These are phyloP conservation scores for Aix galericulata DNA, from an alignment of 2,113 vertebrate species.

Conservation along the genomic window DNA sequence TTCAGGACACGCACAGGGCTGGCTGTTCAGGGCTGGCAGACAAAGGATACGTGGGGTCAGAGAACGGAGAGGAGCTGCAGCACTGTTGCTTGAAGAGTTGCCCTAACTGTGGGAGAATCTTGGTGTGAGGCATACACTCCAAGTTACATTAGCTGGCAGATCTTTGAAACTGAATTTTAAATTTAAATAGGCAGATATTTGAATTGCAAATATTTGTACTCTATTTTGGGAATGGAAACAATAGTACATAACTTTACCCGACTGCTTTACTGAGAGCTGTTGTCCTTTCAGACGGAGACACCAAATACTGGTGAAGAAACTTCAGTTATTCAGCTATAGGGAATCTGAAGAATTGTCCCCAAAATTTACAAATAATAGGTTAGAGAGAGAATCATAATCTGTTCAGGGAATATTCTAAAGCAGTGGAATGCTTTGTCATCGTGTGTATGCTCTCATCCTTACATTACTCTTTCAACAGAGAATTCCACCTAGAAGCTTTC, in stretches of 20 bases:
- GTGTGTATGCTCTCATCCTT: neutral
- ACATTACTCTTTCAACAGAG: neutral
- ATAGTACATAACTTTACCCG: neutral
- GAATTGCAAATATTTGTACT: slow-evolving; percentile 22
- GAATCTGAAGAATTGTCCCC: neutral
- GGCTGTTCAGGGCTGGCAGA: neutral
- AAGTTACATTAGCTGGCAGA: neutral
- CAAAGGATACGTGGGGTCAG: neutral
- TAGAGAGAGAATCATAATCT: neutral
- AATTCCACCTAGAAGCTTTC: neutral
- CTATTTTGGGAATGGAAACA: slow-evolving; percentile 12
- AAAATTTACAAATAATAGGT: neutral
- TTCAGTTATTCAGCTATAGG: neutral
- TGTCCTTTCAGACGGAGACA: neutral
- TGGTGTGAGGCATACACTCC: neutral
- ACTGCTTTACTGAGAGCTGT: neutral
- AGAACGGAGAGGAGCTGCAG: neutral
- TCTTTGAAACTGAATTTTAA: neutral
- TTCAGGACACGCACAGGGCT: neutral
- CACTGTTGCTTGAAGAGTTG: neutral
- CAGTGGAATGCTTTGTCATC: neutral
- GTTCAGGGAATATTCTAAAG: neutral
- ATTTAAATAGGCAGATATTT: neutral
- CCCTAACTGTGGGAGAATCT: neutral
- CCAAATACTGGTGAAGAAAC: neutral